Percentiles rank a stretch among this genome's conserved stretches.
Evolutionary conservation across 2,113 vertebrate species (phyloP).

Genomic region (Nesoenas mayeri): DNA sequence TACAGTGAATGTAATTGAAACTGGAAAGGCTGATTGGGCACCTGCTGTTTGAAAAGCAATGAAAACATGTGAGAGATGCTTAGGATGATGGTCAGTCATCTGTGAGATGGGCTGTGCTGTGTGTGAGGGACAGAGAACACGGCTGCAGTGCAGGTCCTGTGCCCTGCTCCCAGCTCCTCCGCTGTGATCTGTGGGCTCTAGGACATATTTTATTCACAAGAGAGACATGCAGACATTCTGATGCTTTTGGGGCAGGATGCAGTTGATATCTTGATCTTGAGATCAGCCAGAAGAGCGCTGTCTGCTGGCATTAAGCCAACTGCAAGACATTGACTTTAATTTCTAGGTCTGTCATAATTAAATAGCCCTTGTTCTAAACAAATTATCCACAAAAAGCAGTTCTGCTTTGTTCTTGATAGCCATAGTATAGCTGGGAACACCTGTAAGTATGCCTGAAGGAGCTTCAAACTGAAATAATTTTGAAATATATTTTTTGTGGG

Average conservation of each 20-base stretch:
- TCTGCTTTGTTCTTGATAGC: neutral
- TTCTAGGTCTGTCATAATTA: constrained; percentile 2
- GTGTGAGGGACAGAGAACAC: neutral
- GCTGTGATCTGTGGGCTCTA: neutral
- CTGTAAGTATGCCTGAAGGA: neutral
- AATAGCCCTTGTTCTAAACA: neutral
- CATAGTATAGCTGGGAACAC: neutral
- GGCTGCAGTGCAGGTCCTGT: rapidly evolving
- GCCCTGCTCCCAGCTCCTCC: neutral
- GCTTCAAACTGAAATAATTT: neutral
- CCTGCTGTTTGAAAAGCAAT: neutral
- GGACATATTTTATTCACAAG: neutral
- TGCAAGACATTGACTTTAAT: neutral
- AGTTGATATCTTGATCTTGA: neutral
- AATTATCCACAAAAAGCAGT: neutral
- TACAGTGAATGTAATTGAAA: neutral
- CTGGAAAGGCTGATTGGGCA: neutral
- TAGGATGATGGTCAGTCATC: neutral
- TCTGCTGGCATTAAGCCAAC: neutral
- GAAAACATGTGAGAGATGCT: neutral
- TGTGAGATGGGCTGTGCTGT: neutral
- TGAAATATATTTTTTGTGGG: neutral
- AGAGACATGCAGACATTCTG: neutral
- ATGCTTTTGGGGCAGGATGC: neutral
- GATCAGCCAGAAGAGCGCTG: neutral